Evolutionary conservation across 2,797 vertebrate species (phyloP), one percentile per base, ranked within the genome.

Genomic region (Trematomus bernacchii): DNA sequence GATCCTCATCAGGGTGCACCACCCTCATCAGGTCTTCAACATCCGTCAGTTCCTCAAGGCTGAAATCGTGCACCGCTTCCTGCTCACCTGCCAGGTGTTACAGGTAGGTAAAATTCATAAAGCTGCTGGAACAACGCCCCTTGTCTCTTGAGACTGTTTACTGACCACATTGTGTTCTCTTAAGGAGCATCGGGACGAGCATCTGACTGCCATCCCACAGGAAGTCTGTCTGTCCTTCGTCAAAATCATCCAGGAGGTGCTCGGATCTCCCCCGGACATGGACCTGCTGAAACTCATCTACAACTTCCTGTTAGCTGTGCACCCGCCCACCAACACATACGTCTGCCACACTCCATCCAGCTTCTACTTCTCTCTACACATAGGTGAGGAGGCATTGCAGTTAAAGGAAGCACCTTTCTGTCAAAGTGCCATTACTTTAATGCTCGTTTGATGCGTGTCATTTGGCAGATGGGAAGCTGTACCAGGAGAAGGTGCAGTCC

Each of bases 221-320:
- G 97, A 97, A 3, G 98, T 99, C 80, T 99, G 98, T 90, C 88
- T 93, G 71, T 99, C 98, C 0, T 99, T 98, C 86, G 96, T 99
- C 91, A 99, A 97, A 94, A 99, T 99, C 91, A 98, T 98, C 93
- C 97, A 99, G 92, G 98, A 99, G 92, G 97, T 99, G 1, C 95
- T 99, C 65, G 98, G 98, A 47, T 99, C 98, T 43, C 98, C 98
- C 71, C 98, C 98, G 11, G 98, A 99, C 85, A 86, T 99, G 92
- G 97, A 98, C 82, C 89, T 99, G 71, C 94, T 99, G 50, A 96
- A 93, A 53, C 76, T 99, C 73, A 95, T 99, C 89, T 99, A 96
- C 93, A 97, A 96, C 93, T 99, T 99, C 89, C 96, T 99, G 71
- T 91, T 99, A 90, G 97, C 98, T 13, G 97, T 99, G 77, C 98